Evolutionary conservation across 1,140 invertebrate species (phyloP).

Genomic region (Pantala flavescens): DNA sequence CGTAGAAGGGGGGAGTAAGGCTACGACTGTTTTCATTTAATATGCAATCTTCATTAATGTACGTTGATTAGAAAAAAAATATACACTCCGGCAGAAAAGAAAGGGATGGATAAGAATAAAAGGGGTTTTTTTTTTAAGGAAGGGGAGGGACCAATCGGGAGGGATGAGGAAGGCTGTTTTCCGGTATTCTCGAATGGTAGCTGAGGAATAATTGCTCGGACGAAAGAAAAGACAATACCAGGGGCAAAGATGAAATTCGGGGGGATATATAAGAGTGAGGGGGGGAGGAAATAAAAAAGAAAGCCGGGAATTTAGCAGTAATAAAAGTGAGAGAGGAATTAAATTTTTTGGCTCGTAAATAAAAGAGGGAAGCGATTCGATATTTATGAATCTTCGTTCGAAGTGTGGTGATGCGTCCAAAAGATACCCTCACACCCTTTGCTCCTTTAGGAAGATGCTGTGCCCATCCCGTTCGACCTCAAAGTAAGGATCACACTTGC

Average conservation of each 20-base stretch:
- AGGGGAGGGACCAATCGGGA: background rate
- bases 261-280: background rate
- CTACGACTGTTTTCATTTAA: slow-evolving; percentile 10
- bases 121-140: background rate
- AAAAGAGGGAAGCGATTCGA: background rate
- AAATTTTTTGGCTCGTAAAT: background rate
- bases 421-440: no score
- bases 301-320: background rate
- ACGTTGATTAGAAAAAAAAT: slow-evolving; percentile 10
- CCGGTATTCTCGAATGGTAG: background rate
- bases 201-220: background rate
- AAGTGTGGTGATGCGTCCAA: background rate
- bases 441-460: no score
- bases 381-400: background rate
- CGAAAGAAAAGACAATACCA: slow-evolving; percentile 9
- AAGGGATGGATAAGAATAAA: slow-evolving; percentile 6
- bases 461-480: no score
- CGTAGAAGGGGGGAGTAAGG: background rate
- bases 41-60: slow-evolving; percentile 10
- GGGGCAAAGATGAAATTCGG: background rate
- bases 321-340: background rate
- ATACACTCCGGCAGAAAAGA: background rate
- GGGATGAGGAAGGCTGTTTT: background rate
- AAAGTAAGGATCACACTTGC: no score
- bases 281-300: background rate